A percentile compares a stretch with the other conserved stretches of the same genome.
Evolutionary conservation across 2,797 vertebrate species (phyloP).

Genomic region (Anabacerthia variegaticeps): DNA sequence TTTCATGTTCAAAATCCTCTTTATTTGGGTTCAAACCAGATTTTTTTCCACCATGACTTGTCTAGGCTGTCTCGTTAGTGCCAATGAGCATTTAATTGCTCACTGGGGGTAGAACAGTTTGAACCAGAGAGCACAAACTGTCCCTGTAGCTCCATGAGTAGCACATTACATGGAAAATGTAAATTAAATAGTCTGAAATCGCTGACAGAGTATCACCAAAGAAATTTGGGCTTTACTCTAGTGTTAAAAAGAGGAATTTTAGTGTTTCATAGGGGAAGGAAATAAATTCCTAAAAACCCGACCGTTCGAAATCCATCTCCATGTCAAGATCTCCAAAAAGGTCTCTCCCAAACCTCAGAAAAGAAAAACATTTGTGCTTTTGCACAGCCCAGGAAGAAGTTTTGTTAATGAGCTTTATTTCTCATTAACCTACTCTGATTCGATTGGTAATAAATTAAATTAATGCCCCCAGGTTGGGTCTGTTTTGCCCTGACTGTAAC

Average conservation of each 20-base stretch:
- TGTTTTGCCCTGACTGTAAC: not conserved
- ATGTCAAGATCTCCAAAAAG: not conserved
- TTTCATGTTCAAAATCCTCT: not conserved
- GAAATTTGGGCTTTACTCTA: not conserved
- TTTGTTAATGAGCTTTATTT: not conserved
- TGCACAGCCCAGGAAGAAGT: not conserved
- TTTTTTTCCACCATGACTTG: not conserved
- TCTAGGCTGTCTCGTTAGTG: not conserved
- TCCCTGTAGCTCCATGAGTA: not conserved
- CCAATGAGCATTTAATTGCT: not conserved
- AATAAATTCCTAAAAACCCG: not conserved
- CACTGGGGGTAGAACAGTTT: not conserved
- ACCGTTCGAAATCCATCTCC: accelerated
- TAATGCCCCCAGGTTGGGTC: not conserved
- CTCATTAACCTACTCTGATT: not conserved
- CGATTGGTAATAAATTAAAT: not conserved
- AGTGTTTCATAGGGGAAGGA: not conserved
- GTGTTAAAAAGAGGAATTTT: not conserved
- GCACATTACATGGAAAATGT: not conserved
- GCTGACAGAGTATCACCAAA: not conserved
- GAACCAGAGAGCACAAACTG: not conserved
- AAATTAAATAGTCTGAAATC: not conserved
- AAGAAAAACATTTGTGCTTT: not conserved
- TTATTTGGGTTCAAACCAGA: not conserved
- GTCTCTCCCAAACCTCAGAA: not conserved